These are phyloP conservation scores for Caenorhabditis zanzibari DNA, from an alignment of 2,888 invertebrate genomes.

Conservation along the genomic window DNA sequence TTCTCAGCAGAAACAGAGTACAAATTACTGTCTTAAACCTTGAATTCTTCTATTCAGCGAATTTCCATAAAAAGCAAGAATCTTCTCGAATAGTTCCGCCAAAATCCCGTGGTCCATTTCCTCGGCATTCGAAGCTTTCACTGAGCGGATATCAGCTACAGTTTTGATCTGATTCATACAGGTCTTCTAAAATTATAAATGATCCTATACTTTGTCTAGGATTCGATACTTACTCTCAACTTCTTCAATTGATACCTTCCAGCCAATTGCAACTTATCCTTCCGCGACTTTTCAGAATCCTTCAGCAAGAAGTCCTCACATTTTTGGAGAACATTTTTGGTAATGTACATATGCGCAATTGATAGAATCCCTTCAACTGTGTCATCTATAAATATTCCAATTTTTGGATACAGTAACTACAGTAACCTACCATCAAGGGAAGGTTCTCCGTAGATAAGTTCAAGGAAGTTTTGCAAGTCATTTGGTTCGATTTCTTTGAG, in stretches of 20 bases:
- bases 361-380: background rate
- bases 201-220: no score
- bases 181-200: no score
- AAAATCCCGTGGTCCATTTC: no score
- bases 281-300: background rate
- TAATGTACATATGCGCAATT: background rate
- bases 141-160: no score
- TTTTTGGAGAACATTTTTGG: background rate
- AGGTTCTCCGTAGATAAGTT: background rate
- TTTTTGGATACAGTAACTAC: background rate
- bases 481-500: background rate
- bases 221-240: background rate
- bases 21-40: no score
- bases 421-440: background rate
- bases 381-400: background rate
- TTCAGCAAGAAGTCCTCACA: background rate
- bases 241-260: background rate
- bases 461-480: background rate
- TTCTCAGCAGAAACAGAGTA: no score
- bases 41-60: no score
- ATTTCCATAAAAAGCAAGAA: no score
- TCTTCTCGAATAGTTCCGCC: no score
- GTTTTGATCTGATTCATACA: no score
- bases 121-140: no score
- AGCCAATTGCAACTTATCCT: background rate